Conservation (phyloP, 2,888 invertebrate genomes). For the Ernsta delagoae region DNA sequence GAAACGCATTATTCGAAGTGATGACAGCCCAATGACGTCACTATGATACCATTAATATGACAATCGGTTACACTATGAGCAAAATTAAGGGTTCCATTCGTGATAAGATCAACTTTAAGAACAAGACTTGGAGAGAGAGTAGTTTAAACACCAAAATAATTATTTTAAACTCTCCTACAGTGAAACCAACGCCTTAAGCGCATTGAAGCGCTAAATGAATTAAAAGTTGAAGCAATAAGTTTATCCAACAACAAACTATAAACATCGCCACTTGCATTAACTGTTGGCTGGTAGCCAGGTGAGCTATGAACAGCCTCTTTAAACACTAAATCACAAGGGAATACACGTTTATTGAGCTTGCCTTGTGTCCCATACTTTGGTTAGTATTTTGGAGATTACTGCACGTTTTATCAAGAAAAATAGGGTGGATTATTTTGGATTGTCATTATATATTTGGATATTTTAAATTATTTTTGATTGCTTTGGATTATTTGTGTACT, state of each 20-base stretch:
- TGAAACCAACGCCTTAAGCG: not conserved
- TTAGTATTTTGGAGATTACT: not conserved
- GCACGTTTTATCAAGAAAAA: not conserved
- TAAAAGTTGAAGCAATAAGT: slow-evolving; percentile 15
- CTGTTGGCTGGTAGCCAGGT: slow-evolving; percentile 20
- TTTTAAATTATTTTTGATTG: no score
- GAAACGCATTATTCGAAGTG: no score
- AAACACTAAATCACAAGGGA: not conserved
- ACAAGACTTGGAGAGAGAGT: no score
- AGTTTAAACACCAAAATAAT: no score
- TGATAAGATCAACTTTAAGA: no score
- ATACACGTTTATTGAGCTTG: not conserved
- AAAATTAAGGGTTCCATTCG: no score
- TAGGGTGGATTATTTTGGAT: no score
- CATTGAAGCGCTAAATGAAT: slow-evolving; percentile 2
- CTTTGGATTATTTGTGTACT: no score
- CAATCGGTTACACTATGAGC: no score
- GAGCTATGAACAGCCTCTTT: not conserved
- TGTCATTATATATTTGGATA: no score
- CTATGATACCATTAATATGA: no score
- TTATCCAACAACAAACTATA: slow-evolving; percentile 12
- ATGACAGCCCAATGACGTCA: no score
- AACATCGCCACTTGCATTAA: slow-evolving; percentile 10
- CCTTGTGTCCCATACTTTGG: not conserved
- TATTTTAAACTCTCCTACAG: not conserved